Base-by-base conservation (phyloP, 2,888 invertebrate species). In the Coenonympha arcania region DNA sequence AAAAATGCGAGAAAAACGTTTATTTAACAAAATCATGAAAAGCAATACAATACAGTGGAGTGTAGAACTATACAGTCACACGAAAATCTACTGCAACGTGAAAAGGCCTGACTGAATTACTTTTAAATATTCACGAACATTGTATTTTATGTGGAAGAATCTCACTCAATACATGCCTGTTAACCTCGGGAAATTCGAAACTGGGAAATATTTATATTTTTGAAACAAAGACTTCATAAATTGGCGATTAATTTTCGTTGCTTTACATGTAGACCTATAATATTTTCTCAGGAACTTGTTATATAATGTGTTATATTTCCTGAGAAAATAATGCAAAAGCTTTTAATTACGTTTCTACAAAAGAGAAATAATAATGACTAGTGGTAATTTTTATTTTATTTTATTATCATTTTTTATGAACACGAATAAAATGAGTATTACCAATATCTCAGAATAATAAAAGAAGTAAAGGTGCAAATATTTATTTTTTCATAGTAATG, bases 101-200 rank as follows among this genome's bases (percentile, higher is more conserved):
- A 6, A 37, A 37, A 37, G 11, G 37, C 24, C 9, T 24, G 22
- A 15, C 9, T 24, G 22, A 15, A 39, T 39, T 39, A 24, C 13
- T 39, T 39, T 39, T 39, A 39, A 39, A 39, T 39, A 39, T 39
- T 39, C 39, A 39, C 24, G 15, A 24, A 13, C 39, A 39, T 39
- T 39, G 39, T 22, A 37, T 24, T 39, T 15, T 24, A 39, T 39
- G 39, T 13, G 9, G 24, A 24, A 24, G 15, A 24, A 24, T 39
- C 4, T 22, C 39, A 39, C 4, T 22, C 39, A 39, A 39, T 39
- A 24, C 39, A 39, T 24, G 13, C 4, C 24, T 24, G 15, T 39
- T 39, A 2, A 39, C 39, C 24, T 39, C 15, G 15, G 39, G 39
- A 39, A 39, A 39, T 39, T 24, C 15, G 9, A 39, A 24, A 24